Evolutionary conservation across 2,797 vertebrate species (phyloP).

Genomic region (Schizothorax lantsangensis): DNA sequence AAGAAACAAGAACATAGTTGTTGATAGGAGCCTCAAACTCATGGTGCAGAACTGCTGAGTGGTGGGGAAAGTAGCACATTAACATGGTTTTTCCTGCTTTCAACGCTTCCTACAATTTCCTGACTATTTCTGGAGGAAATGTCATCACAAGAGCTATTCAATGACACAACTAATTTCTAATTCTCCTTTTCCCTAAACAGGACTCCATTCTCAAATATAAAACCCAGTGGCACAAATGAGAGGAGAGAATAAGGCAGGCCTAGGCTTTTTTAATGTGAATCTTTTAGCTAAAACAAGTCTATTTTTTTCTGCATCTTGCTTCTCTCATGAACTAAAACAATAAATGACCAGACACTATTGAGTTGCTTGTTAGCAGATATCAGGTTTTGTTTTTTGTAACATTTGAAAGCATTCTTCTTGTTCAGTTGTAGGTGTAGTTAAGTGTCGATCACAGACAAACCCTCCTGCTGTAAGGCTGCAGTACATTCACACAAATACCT

Average conservation of each 20-base stretch:
- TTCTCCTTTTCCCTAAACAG: background rate
- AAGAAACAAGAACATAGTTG: background rate
- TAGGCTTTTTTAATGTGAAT: background rate
- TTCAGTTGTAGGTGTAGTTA: background rate
- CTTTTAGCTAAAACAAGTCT: background rate
- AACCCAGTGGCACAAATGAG: background rate
- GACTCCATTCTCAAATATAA: background rate
- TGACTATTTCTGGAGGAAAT: background rate
- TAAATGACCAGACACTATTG: background rate
- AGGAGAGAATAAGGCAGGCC: background rate
- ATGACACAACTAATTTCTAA: background rate
- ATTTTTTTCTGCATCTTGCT: background rate
- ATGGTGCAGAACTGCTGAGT: constrained; percentile 1
- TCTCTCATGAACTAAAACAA: background rate
- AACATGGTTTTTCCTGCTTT: background rate
- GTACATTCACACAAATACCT: background rate
- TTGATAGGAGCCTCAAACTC: constrained; percentile 1
- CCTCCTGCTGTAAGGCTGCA: background rate
- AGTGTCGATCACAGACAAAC: background rate
- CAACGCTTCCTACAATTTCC: background rate
- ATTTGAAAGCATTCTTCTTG: background rate
- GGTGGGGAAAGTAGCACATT: background rate
- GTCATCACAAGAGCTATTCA: background rate
- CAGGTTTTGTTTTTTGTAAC: constrained; percentile 4
- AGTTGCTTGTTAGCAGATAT: background rate